These are phyloP conservation scores for Colius striatus DNA, from an alignment of 2,113 vertebrate genomes.

Conservation along the genomic window DNA sequence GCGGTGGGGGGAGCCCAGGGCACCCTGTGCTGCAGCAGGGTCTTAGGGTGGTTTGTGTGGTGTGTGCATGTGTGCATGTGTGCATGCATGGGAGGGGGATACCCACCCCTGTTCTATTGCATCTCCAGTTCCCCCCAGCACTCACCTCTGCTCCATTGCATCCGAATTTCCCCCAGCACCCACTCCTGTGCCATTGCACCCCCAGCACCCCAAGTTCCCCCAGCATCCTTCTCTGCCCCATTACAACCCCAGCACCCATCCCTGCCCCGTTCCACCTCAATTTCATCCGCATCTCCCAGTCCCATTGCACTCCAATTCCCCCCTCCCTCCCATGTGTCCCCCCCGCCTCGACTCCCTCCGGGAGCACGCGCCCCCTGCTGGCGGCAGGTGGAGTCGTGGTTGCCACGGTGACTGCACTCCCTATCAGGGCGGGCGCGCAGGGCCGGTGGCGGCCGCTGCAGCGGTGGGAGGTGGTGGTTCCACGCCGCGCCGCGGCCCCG, in stretches of 20 bases:
- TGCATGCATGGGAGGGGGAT: too few relatives aligned
- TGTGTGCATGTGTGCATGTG: not conserved
- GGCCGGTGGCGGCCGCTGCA: not conserved
- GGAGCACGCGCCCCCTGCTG: constrained; percentile 54
- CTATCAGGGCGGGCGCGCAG: constrained; percentile 77
- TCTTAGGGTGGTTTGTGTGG: not conserved
- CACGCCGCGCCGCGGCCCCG: too few relatives aligned
- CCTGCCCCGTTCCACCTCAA: not conserved
- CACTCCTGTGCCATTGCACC: not conserved
- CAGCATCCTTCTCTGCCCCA: not conserved
- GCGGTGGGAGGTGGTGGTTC: constrained; percentile 67
- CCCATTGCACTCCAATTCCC: not conserved
- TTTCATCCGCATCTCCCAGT: not conserved
- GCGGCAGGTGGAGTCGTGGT: constrained; percentile 91
- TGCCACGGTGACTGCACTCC: constrained; percentile 83
- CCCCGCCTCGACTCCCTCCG: not conserved
- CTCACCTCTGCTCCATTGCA: not conserved
- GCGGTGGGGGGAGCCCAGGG: too few relatives aligned
- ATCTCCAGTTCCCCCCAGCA: not conserved
- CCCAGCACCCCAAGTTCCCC: not conserved
- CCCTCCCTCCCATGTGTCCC: not conserved
- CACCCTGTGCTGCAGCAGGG: too few relatives aligned
- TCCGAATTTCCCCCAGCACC: too few relatives aligned
- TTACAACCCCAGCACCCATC: not conserved
- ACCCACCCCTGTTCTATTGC: too few relatives aligned